Percentiles rank a stretch among this genome's conserved stretches.
Evolutionary conservation across 2,113 vertebrate species (phyloP).

Genomic region (Psilopogon haemacephalus): DNA sequence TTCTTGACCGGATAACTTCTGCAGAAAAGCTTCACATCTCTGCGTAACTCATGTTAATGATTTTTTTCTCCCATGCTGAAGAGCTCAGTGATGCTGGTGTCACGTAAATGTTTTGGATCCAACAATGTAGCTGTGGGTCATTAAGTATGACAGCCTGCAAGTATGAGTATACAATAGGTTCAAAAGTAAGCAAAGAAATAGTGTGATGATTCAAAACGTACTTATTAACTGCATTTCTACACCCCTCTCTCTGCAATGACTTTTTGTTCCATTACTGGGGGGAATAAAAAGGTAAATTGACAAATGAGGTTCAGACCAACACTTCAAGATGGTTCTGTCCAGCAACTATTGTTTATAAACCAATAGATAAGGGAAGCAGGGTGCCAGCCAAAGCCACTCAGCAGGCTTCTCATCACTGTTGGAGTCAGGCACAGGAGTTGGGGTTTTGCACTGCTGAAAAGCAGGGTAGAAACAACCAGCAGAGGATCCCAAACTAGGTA

Average conservation of each 20-base stretch:
- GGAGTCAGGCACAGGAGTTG: not conserved
- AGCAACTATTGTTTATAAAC: not conserved
- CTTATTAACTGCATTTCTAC: not conserved
- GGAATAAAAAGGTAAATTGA: not conserved
- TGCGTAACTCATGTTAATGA: not conserved
- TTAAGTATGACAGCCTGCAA: not conserved
- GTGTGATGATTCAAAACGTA: not conserved
- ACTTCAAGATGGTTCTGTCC: not conserved
- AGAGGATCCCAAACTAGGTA: not conserved
- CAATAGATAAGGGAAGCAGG: accelerated
- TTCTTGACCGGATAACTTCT: conserved; percentile 25
- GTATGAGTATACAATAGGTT: not conserved
- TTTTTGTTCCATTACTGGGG: not conserved
- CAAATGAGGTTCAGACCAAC: not conserved
- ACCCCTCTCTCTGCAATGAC: not conserved
- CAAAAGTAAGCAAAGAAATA: not conserved
- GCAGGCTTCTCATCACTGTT: not conserved
- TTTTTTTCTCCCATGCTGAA: not conserved
- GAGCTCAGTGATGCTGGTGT: not conserved
- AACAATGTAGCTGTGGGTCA: not conserved
- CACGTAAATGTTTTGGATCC: not conserved
- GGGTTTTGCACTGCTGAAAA: not conserved
- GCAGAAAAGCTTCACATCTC: not conserved
- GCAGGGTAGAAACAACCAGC: not conserved
- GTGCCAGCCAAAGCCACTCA: not conserved